These are phyloP conservation scores for Hemaris fuciformis DNA, from an alignment of 2,888 invertebrate genomes.

Conservation along the genomic window DNA sequence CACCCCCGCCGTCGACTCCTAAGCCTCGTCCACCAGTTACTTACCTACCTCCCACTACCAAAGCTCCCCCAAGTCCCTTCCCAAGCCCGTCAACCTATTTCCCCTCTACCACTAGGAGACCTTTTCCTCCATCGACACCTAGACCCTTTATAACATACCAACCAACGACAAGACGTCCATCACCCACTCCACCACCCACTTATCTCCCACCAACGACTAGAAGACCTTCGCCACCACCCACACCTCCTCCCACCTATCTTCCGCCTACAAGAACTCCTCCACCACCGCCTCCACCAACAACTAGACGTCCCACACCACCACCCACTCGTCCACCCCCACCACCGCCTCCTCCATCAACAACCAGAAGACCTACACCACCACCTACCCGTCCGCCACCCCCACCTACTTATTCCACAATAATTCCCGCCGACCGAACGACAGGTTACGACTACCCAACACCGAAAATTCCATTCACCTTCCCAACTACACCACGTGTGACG, in stretches of 20 bases:
- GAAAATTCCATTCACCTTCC: conserved; percentile 47
- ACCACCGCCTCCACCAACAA: conserved; percentile 18
- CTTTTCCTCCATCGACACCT: conserved; percentile 23
- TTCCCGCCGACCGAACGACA: conserved; percentile 40
- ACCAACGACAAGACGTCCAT: conserved; percentile 20
- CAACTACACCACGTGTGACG: conserved; percentile 28
- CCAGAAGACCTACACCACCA: conserved; percentile 22
- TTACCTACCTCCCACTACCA: conserved; percentile 18
- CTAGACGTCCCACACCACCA: conserved; percentile 20
- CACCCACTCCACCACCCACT: conserved; percentile 23
- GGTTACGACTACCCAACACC: conserved; percentile 55
- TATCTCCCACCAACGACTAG: conserved; percentile 28
- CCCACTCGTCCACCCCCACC: conserved; percentile 22
- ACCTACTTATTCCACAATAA: conserved; percentile 32
- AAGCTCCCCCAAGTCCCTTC: conserved; percentile 18
- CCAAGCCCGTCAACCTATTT: neutral
- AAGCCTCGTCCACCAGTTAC: conserved; percentile 27
- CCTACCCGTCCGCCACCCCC: conserved; percentile 5
- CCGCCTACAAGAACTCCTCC: conserved; percentile 21
- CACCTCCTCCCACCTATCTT: conserved; percentile 16
- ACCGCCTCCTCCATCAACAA: conserved; percentile 26
- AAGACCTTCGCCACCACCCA: conserved; percentile 22
- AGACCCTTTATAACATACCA: conserved; percentile 25
- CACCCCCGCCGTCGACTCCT: conserved; percentile 23
- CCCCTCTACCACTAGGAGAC: conserved; percentile 13